phyloP scores from a whole-genome alignment of 2,113 vertebrate genomes.

The Urocolius indicus region DNA sequence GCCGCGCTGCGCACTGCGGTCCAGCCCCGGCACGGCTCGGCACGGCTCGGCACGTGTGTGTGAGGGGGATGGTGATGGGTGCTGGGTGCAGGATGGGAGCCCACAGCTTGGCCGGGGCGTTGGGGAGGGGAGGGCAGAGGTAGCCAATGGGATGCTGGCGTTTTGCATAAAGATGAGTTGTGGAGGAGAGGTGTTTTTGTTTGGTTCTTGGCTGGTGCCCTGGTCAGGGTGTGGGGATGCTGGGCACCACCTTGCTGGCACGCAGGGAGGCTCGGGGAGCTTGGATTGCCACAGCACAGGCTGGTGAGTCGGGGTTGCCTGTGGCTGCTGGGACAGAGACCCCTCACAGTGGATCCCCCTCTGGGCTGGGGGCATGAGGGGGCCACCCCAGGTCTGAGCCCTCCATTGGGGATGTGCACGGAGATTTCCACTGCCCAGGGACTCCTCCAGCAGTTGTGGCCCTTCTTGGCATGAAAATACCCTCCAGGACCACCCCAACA shows the following conservation, averaged over 20 bases:
- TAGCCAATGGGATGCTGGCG: neutral
- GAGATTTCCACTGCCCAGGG: neutral
- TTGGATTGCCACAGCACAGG: neutral
- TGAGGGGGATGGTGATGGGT: too few relatives aligned
- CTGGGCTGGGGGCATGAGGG: rapidly evolving
- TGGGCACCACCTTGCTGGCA: rapidly evolving
- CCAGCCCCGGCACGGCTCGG: neutral
- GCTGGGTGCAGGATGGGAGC: neutral
- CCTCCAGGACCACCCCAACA: rapidly evolving
- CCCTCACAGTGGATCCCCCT: rapidly evolving
- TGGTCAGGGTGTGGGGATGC: rapidly evolving
- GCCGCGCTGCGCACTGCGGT: slow-evolving; percentile 71
- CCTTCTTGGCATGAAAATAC: neutral
- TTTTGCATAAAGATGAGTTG: neutral
- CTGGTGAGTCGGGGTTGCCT: neutral
- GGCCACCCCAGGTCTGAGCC: neutral
- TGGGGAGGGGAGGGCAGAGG: neutral
- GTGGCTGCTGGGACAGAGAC: rapidly evolving
- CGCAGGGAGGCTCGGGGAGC: neutral
- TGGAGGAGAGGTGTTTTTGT: rapidly evolving
- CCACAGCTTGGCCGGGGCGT: rapidly evolving
- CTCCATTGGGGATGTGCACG: neutral
- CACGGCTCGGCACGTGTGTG: too few relatives aligned
- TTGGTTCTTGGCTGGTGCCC: neutral
- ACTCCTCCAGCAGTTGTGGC: neutral